Evolutionary conservation across 2,797 vertebrate genomes (phyloP), one percentile per base, ranked within the genome.

Genomic region (Mallotus villosus): DNA sequence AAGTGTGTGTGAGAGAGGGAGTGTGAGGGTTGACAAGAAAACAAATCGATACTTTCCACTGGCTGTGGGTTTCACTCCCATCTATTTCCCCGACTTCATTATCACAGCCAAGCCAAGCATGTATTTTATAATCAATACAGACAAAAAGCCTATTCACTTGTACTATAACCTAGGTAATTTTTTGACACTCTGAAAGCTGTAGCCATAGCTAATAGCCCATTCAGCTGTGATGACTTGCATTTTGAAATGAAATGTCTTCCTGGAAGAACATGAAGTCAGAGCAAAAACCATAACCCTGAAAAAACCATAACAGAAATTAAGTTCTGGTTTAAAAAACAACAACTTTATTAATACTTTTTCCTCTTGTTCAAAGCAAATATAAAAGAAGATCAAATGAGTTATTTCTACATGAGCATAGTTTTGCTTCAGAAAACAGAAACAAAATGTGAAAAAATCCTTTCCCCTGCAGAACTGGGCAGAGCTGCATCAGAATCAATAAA

Each of bases 361-460:
- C 25, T 34, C 75, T 80, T 87, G 74, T 91, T 91, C 88, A 91
- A 91, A 90, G 87, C 83, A 87, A 82, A 85, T 82, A 86, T 84
- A 86, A 76, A 88, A 86, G n/a, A 88, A 86, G 21, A 71, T 83
- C 81, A 70, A 53, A 76, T 72, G 81, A 67, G 63, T 81, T 87
- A 84, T 80, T 89, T 92, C 87, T 94, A 92, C 69, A 84, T 83
- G 55, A 94, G 74, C 68, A 93, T 93, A 94, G 93, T 91, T 93
- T 97, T 94, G 94, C 93, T 95, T 95, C 92, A 92, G 88, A 93
- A 96, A 96, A 96, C 94, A 95, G 95, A 98, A 98, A 95, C 94
- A 96, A 97, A 93, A 91, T 83, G 92, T 94, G 93, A 94, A 94
- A 94, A 96, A 34, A 34, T 93, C 94, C 94, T 77, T 85, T 94